Conservation (phyloP, 2,888 invertebrate genomes). For the Lasioglossum vierecki region DNA sequence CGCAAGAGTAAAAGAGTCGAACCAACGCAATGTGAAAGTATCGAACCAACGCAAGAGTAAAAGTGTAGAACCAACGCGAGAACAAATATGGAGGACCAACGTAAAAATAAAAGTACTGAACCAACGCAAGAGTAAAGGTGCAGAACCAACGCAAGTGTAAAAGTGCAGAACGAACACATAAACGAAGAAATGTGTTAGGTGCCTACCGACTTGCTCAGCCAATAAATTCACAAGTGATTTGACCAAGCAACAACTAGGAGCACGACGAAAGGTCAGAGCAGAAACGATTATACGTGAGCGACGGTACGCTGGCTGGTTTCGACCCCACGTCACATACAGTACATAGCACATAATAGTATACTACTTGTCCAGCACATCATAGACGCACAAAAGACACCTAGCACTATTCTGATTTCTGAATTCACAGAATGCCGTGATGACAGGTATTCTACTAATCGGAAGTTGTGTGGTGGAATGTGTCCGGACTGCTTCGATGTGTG, state of each 20-base stretch:
- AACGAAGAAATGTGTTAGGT: neutral
- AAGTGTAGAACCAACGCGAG: neutral
- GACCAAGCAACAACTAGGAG: neutral
- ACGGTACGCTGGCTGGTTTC: neutral
- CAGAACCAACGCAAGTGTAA: neutral
- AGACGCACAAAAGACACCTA: constrained; percentile 9
- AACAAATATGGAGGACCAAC: too few species aligned
- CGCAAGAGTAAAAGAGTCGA: too few species aligned
- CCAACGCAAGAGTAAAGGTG: neutral
- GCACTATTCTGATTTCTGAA: constrained; percentile 12
- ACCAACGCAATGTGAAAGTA: too few species aligned
- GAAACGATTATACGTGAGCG: neutral
- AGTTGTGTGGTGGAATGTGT: constrained; percentile 7
- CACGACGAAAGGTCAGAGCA: neutral
- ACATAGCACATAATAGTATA: constrained; percentile 8
- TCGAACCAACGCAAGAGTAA: neutral
- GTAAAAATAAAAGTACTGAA: neutral
- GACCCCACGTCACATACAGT: constrained; percentile 3
- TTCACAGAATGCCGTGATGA: constrained; percentile 14
- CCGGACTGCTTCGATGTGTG: constrained; percentile 1
- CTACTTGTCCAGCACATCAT: constrained; percentile 7
- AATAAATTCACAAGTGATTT: neutral
- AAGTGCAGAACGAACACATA: neutral
- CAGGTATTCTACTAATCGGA: constrained; percentile 21
- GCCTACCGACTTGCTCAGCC: rapidly evolving